A percentile compares a stretch with the other conserved stretches of the same genome.
Evolutionary conservation across 2,888 invertebrate genomes (phyloP).

Genomic region (Leucoma salicis): DNA sequence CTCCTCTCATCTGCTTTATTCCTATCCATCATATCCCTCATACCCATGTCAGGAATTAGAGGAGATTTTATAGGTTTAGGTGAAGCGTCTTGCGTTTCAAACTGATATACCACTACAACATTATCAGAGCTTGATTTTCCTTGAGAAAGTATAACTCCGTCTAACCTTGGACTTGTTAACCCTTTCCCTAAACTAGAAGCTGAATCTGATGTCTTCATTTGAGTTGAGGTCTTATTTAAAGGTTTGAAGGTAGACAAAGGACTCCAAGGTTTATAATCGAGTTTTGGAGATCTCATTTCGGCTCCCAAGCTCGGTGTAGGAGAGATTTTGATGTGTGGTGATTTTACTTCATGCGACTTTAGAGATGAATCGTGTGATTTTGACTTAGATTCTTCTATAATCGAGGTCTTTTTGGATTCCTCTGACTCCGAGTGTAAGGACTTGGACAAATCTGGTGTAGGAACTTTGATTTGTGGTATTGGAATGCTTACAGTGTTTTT

Average conservation of each 20-base stretch:
- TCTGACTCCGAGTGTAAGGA: constrained; percentile 58
- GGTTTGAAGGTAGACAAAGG: constrained; percentile 66
- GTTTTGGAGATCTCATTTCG: constrained; percentile 56
- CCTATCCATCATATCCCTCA: constrained; percentile 66
- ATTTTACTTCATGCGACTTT: constrained; percentile 42
- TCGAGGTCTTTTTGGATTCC: constrained; percentile 51
- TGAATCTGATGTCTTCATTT: constrained; percentile 62
- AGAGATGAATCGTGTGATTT: constrained; percentile 31
- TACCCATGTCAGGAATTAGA: constrained; percentile 63
- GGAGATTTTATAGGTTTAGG: constrained; percentile 63
- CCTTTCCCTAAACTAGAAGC: constrained; percentile 55
- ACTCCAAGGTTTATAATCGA: constrained; percentile 66
- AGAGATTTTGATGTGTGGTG: constrained; percentile 57
- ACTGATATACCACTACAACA: constrained; percentile 74
- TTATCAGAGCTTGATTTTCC: constrained; percentile 71
- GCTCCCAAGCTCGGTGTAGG: constrained; percentile 58
- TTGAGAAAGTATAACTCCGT: constrained; percentile 72
- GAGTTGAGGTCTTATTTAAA: constrained; percentile 51
- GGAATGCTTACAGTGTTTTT: constrained; percentile 46
- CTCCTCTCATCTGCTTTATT: constrained; percentile 67
- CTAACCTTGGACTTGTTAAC: constrained; percentile 63
- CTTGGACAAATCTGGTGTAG: constrained; percentile 61
- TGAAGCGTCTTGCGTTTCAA: constrained; percentile 58
- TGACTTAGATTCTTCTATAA: constrained; percentile 44
- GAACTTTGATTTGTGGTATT: constrained; percentile 70